A percentile compares a stretch with the other conserved stretches of the same genome.
Evolutionary conservation across 1,140 invertebrate genomes (phyloP).

Genomic region (Neocloeon triangulifer): DNA sequence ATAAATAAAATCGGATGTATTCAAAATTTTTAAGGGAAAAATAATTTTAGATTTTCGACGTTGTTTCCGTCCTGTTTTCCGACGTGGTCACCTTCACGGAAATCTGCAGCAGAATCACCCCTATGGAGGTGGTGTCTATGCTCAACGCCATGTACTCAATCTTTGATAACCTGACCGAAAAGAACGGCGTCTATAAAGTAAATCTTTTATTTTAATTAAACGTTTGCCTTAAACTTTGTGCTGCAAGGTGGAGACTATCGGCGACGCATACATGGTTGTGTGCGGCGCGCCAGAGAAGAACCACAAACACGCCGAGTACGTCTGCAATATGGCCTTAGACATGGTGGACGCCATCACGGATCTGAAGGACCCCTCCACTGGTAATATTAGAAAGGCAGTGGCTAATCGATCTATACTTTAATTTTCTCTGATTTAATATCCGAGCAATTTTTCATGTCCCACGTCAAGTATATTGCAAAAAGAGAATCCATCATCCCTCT

Average conservation of each 20-base stretch:
- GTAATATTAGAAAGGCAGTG: no score
- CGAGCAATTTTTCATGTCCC: no score
- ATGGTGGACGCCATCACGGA: slow-evolving; percentile 85
- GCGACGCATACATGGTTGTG: slow-evolving; percentile 93
- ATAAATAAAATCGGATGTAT: no score
- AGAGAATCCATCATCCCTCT: no score
- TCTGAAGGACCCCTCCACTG: slow-evolving; percentile 75
- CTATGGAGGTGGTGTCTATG: slow-evolving; percentile 95
- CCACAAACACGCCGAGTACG: slow-evolving; percentile 72
- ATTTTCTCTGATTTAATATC: no score
- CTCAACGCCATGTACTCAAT: slow-evolving; percentile 87
- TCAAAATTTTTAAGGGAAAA: no score
- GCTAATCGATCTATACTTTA: no score
- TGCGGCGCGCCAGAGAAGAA: slow-evolving; percentile 81
- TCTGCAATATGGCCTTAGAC: slow-evolving; percentile 90
- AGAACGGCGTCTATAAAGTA: slow-evolving; percentile 87
- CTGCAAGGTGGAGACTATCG: slow-evolving; percentile 83
- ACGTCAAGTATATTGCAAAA: no score
- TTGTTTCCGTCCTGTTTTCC: slow-evolving; percentile 85
- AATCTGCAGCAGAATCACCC: slow-evolving; percentile 83
- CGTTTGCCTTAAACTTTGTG: slow-evolving; percentile 8
- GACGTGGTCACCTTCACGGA: slow-evolving; percentile 94
- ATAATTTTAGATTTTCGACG: slow-evolving; percentile 66
- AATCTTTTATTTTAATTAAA: no score
- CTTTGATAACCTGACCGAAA: slow-evolving; percentile 76